phyloP scores from a whole-genome alignment of 2,888 invertebrate species.

The Harpalus rubripes region DNA sequence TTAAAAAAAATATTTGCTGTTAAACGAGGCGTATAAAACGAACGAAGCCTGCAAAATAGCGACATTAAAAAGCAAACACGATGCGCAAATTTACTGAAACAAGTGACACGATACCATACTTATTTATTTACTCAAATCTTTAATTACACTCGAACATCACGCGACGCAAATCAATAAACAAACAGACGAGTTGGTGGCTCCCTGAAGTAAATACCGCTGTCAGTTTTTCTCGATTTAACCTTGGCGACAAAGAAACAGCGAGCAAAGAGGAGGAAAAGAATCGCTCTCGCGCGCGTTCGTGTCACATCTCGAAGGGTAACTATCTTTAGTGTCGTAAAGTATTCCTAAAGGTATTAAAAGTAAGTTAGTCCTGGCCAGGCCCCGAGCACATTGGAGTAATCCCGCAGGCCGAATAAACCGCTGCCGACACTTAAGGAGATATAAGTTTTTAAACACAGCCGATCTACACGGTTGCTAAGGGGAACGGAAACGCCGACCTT shows the following conservation, averaged over 20 bases:
- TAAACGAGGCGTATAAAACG: not conserved
- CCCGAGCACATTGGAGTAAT: constrained; percentile 42
- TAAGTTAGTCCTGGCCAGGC: constrained; percentile 57
- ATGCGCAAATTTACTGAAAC: not conserved
- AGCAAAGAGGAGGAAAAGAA: constrained; percentile 43
- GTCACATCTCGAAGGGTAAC: constrained; percentile 59
- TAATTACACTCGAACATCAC: constrained; percentile 28
- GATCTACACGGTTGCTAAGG: not conserved
- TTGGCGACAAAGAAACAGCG: constrained; percentile 42
- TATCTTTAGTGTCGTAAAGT: constrained; percentile 67
- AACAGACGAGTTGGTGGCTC: constrained; percentile 16
- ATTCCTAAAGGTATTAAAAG: constrained; percentile 65
- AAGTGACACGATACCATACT: not conserved
- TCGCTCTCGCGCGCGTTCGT: not conserved
- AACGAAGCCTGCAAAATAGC: not conserved
- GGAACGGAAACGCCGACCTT: constrained; percentile 1
- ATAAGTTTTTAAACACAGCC: constrained; percentile 65
- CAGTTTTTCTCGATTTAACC: constrained; percentile 46
- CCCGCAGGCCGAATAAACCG: constrained; percentile 63
- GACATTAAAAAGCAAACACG: not conserved
- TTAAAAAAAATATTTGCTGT: not conserved
- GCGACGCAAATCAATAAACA: constrained; percentile 20
- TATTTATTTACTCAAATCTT: constrained; percentile 30
- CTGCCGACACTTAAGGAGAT: constrained; percentile 63
- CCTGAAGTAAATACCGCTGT: constrained; percentile 44